Conservation (phyloP, 2,797 vertebrate species). For the Schizopygopsis pylzovi region DNA sequence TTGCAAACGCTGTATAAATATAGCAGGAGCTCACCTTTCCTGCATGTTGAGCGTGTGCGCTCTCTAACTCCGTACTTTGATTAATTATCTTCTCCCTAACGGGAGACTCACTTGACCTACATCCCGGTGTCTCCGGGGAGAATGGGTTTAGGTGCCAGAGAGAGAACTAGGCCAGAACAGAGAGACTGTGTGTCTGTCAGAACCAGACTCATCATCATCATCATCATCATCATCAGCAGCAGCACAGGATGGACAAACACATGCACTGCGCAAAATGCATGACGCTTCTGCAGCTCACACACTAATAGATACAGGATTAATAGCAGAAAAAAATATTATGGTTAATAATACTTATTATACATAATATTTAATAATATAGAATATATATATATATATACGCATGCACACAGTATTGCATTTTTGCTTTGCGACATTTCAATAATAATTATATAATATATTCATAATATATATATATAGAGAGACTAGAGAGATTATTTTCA, state of each 20-base stretch:
- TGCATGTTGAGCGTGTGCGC: slow-evolving; percentile 36
- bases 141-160: slow-evolving; percentile 54
- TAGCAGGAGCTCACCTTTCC: slow-evolving; percentile 36
- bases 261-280: not conserved
- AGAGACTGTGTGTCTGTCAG: slow-evolving; percentile 38
- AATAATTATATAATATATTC: too few relatives aligned
- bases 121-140: slow-evolving; percentile 60
- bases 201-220: slow-evolving; percentile 38
- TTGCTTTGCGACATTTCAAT: too few relatives aligned
- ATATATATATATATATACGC: too few relatives aligned
- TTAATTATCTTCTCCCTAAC: slow-evolving; percentile 57
- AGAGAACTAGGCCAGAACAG: slow-evolving; percentile 54
- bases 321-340: not conserved
- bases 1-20: not conserved
- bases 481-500: not conserved
- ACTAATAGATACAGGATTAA: not conserved
- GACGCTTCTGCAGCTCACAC: not conserved
- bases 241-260: not conserved
- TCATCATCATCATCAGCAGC: not conserved
- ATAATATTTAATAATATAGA: not conserved
- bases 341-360: not conserved
- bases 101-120: slow-evolving; percentile 62
- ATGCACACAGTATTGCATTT: too few relatives aligned
- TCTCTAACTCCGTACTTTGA: slow-evolving; percentile 57
- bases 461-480: not conserved